These are phyloP conservation scores for Gerris lacustris DNA, from an alignment of 2,888 invertebrate species.

Conservation along the genomic window DNA sequence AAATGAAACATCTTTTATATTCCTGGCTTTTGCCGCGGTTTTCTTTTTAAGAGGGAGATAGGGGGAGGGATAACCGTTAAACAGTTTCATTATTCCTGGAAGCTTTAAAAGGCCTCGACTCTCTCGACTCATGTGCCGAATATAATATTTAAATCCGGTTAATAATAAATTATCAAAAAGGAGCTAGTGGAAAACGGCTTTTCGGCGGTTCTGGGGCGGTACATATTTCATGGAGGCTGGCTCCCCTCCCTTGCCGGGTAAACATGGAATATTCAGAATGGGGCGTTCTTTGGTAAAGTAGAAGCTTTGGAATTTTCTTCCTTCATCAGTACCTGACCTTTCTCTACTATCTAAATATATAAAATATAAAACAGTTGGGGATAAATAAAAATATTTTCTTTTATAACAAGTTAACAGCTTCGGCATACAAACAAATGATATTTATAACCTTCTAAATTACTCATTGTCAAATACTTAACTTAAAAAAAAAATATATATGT, in stretches of 20 bases:
- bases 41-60: not conserved
- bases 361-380: no score
- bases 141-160: constrained; percentile 2
- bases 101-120: not conserved
- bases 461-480: no score
- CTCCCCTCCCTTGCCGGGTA: not conserved
- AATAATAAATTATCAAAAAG: constrained; percentile 3
- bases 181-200: not conserved
- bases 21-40: not conserved
- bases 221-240: not conserved
- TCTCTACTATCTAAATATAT: no score
- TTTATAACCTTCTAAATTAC: no score
- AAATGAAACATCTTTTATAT: constrained; percentile 3
- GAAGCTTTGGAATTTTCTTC: no score
- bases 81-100: not conserved
- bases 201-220: not conserved
- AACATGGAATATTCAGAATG: not conserved
- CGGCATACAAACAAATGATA: no score
- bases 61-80: not conserved
- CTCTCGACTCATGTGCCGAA: constrained; percentile 1
- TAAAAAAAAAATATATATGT: no score
- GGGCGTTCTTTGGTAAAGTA: no score
- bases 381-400: no score
- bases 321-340: no score
- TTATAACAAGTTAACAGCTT: no score